Evolutionary conservation across 2,113 vertebrate species (phyloP).

Genomic region (Callocephalon fimbriatum): DNA sequence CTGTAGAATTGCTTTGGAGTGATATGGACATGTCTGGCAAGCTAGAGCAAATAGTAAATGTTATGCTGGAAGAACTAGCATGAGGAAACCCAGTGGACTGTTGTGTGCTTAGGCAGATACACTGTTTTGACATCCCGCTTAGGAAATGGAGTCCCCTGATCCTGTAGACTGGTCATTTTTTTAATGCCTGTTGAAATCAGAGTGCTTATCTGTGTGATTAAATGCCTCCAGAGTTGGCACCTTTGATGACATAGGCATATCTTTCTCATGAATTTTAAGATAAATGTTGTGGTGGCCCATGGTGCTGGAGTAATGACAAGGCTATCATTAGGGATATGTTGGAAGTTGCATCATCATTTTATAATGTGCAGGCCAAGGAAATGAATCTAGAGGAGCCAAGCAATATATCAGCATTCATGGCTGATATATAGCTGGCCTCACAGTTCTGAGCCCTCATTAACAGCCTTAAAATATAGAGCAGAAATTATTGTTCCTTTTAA

Average conservation of each 20-base stretch:
- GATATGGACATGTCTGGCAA: not conserved
- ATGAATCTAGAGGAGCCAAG: not conserved
- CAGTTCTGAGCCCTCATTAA: not conserved
- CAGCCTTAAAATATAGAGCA: not conserved
- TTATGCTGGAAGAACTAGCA: not conserved
- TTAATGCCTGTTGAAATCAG: not conserved
- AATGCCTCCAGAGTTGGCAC: not conserved
- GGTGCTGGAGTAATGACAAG: not conserved
- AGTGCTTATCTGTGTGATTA: not conserved
- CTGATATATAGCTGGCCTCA: not conserved
- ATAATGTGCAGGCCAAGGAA: not conserved
- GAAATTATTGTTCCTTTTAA: not conserved
- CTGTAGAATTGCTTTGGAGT: slow-evolving; percentile 6
- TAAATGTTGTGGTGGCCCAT: not conserved
- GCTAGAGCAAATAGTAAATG: not conserved
- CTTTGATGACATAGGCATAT: not conserved
- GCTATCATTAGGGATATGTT: not conserved
- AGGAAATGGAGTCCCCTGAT: not conserved
- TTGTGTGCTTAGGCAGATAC: not conserved
- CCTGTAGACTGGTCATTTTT: not conserved
- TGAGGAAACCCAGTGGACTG: not conserved
- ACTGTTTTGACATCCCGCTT: not conserved
- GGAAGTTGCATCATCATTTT: not conserved
- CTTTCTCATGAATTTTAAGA: slow-evolving; percentile 5
- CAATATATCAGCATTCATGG: not conserved